phyloP scores from a whole-genome alignment of 2,888 invertebrate species.

The Hetaerina titia region DNA sequence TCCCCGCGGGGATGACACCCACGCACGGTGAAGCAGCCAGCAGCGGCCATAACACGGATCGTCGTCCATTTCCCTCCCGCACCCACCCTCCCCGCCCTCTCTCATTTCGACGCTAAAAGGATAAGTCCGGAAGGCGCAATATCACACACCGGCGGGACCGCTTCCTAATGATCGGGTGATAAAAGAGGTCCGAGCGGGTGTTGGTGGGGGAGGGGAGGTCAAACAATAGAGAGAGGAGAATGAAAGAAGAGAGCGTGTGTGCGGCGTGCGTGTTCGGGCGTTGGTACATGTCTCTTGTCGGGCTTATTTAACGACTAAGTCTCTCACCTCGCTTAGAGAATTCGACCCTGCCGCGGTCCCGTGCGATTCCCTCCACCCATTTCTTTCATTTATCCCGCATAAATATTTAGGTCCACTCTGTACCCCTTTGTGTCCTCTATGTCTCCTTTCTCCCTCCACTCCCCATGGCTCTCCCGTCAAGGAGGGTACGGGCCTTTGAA shows the following conservation, averaged over 20 bases:
- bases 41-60: neutral
- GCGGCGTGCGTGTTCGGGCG: neutral
- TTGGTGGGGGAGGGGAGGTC: neutral
- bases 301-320: neutral
- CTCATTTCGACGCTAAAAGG: neutral
- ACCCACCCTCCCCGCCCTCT: neutral
- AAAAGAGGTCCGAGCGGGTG: neutral
- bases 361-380: neutral
- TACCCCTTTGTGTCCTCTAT: neutral
- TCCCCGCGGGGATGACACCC: neutral
- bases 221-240: neutral
- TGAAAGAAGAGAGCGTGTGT: neutral
- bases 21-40: neutral
- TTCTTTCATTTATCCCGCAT: neutral
- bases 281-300: neutral
- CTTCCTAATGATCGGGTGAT: conserved; percentile 19
- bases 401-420: neutral
- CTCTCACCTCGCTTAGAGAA: neutral
- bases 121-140: neutral
- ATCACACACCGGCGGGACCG: neutral
- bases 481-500: neutral
- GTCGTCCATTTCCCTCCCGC: neutral
- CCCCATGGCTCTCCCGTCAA: neutral
- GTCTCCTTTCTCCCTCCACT: neutral
- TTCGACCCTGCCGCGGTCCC: neutral